These are phyloP conservation scores for Escarpia spicata DNA, from an alignment of 2,888 invertebrate genomes.

Conservation along the genomic window DNA sequence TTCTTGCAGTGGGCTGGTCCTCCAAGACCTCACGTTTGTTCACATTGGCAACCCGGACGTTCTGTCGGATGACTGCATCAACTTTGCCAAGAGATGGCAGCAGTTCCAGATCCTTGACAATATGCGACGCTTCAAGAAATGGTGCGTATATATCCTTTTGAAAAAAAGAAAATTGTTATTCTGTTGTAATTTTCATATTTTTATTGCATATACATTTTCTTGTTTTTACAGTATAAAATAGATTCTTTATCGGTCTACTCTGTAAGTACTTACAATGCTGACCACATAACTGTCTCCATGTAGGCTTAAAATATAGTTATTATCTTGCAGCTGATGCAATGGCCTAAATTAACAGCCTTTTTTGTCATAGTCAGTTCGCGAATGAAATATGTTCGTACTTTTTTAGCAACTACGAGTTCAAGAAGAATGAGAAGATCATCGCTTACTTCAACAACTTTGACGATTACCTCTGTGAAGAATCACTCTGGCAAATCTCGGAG, in stretches of 20 bases:
- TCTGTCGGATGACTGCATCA: conserved; percentile 77
- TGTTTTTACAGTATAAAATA: too few relatives aligned
- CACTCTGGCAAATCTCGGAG: conserved; percentile 98
- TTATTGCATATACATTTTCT: too few relatives aligned
- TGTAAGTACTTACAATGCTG: too few relatives aligned
- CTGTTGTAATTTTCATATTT: too few relatives aligned
- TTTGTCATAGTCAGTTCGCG: too few relatives aligned
- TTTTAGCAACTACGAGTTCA: conserved; percentile 88
- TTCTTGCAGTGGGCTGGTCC: conserved; percentile 84
- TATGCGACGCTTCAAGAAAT: conserved; percentile 96
- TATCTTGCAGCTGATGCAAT: too few relatives aligned
- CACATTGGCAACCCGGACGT: conserved; percentile 96
- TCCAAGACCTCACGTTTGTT: conserved; percentile 98
- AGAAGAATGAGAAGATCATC: conserved; percentile 92
- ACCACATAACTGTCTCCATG: too few relatives aligned
- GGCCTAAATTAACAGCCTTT: too few relatives aligned
- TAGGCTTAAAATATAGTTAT: too few relatives aligned
- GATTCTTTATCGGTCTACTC: too few relatives aligned
- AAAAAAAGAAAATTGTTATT: too few relatives aligned
- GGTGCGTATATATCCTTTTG: conserved; percentile 72
- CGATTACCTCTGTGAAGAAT: conserved; percentile 93
- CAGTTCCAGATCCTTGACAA: conserved; percentile 98
- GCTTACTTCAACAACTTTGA: conserved; percentile 97
- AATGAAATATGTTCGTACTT: background rate
- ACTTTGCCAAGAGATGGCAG: conserved; percentile 97